A percentile compares a stretch with the other conserved stretches of the same genome.
Evolutionary conservation across 2,797 vertebrate species (phyloP).

Genomic region (Silurus lanzhouensis): DNA sequence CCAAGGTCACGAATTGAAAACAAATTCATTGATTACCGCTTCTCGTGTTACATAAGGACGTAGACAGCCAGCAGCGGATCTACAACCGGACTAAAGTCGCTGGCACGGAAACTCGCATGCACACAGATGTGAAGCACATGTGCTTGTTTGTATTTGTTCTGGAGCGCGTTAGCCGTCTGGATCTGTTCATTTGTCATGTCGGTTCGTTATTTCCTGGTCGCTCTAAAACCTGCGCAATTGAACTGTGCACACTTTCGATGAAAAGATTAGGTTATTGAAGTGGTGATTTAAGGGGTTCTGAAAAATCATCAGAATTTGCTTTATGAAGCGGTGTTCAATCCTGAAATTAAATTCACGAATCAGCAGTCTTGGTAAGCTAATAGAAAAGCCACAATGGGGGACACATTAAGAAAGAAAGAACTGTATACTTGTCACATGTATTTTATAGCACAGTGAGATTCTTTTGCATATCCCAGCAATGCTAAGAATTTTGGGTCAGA

Average conservation of each 20-base stretch:
- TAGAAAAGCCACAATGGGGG: background rate
- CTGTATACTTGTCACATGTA: too few species aligned
- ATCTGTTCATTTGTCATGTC: constrained; percentile 30
- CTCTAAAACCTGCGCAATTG: background rate
- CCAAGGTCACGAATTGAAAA: background rate
- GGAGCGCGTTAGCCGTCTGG: constrained; percentile 4
- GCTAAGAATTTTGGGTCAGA: too few species aligned
- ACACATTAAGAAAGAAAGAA: too few species aligned
- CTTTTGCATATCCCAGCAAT: too few species aligned
- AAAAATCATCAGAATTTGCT: background rate
- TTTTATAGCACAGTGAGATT: too few species aligned
- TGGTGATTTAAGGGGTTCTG: background rate
- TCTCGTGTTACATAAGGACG: background rate
- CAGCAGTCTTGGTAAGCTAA: background rate
- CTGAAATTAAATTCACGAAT: background rate
- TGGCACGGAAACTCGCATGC: constrained; percentile 5
- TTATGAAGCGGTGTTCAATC: background rate
- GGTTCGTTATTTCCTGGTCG: background rate
- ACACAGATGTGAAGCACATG: constrained; percentile 40
- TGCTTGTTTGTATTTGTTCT: constrained; percentile 36
- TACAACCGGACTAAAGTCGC: background rate
- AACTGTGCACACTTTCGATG: background rate
- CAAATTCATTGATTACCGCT: background rate
- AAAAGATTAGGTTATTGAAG: too few species aligned
- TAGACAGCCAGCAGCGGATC: background rate